These are phyloP conservation scores for Eumacrocentrus americanus DNA, from an alignment of 2,888 invertebrate species.

Conservation along the genomic window DNA sequence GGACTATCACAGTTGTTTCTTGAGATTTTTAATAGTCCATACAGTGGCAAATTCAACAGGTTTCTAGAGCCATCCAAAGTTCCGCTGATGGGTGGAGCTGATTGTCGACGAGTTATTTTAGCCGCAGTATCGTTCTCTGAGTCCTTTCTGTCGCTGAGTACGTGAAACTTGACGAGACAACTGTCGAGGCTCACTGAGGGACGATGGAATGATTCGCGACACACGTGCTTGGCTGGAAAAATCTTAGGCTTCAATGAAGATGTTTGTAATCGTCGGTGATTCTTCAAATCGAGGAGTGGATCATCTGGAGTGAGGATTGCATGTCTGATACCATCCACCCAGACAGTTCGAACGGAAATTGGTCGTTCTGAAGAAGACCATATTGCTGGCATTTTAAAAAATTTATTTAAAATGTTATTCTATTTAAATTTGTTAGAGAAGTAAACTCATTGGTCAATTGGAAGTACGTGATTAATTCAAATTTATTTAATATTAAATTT, in stretches of 20 bases:
- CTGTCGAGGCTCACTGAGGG: constrained; percentile 42
- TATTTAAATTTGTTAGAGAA: neutral
- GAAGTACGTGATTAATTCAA: too few relatives aligned
- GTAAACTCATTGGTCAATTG: too few relatives aligned
- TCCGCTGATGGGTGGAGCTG: constrained; percentile 41
- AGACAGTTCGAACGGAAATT: constrained; percentile 67
- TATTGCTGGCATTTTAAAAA: constrained; percentile 61
- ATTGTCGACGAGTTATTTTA: constrained; percentile 42
- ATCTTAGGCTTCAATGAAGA: constrained; percentile 39
- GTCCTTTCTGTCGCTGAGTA: constrained; percentile 43
- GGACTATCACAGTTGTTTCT: constrained; percentile 5
- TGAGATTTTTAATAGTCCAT: constrained; percentile 24
- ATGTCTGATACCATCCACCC: constrained; percentile 76
- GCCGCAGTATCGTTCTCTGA: constrained; percentile 29
- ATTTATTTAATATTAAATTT: neutral
- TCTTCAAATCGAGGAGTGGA: constrained; percentile 55
- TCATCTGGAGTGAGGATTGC: constrained; percentile 73
- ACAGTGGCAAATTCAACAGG: constrained; percentile 28
- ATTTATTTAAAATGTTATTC: neutral
- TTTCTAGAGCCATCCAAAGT: constrained; percentile 6
- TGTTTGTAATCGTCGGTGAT: constrained; percentile 41
- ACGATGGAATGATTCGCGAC: constrained; percentile 26
- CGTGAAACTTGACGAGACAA: constrained; percentile 50
- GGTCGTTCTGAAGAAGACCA: constrained; percentile 68
- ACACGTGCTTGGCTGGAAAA: constrained; percentile 41